Conservation (phyloP, 2,113 vertebrate species). For the Eclectus roratus region DNA sequence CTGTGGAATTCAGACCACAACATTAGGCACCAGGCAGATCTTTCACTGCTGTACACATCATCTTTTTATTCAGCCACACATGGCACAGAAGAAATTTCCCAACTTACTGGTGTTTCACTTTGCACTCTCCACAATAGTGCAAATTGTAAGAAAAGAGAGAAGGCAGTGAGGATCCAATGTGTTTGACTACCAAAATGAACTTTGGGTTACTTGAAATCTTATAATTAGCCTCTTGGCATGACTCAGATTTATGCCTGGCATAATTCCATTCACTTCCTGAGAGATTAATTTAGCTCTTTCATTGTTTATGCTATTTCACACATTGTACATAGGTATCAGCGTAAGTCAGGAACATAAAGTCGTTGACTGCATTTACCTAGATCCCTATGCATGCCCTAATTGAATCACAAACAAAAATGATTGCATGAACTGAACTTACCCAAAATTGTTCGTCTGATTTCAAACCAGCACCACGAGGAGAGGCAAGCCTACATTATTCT, state of each 20-base stretch:
- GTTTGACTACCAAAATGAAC: neutral
- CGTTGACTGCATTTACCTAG: slow-evolving; percentile 22
- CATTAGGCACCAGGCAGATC: neutral
- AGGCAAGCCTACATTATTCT: slow-evolving; percentile 44
- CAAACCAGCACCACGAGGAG: neutral
- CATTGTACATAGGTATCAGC: neutral
- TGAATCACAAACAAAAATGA: slow-evolving; percentile 56
- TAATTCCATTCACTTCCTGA: neutral
- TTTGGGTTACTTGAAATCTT: neutral
- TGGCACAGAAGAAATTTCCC: neutral
- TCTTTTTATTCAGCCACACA: neutral
- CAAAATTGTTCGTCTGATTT: slow-evolving; percentile 43
- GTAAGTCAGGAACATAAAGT: neutral
- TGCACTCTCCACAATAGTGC: neutral
- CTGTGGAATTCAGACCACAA: neutral
- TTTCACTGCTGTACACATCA: neutral
- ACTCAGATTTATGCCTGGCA: slow-evolving; percentile 4
- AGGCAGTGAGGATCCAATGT: neutral
- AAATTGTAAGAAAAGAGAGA: neutral
- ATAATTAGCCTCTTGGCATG: neutral
- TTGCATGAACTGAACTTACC: slow-evolving; percentile 42
- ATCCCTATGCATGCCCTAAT: neutral
- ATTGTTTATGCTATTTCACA: slow-evolving; percentile 9
- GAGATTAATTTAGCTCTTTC: slow-evolving; percentile 33
- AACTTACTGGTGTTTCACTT: neutral